A percentile compares a stretch with the other conserved stretches of the same genome.
phyloP scores from a whole-genome alignment of 2,888 invertebrate genomes.

The Isoperla grammatica region DNA sequence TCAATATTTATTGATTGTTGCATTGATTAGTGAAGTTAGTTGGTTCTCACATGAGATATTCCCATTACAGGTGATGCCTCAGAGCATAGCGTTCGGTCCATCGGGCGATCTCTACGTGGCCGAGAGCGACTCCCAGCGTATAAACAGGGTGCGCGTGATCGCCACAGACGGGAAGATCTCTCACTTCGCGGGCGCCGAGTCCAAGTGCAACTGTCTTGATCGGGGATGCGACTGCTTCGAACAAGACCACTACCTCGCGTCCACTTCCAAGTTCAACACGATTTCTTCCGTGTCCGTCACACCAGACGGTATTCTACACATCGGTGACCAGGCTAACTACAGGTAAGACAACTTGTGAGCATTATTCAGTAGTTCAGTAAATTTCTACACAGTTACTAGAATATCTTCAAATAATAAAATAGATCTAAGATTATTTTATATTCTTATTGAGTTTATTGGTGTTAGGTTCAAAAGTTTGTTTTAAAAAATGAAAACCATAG shows the following conservation, averaged over 20 bases:
- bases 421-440: too few relatives aligned
- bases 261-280: constrained; percentile 90
- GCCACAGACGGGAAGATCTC: constrained; percentile 91
- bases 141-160: constrained; percentile 85
- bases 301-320: constrained; percentile 89
- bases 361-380: too few relatives aligned
- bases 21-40: too few relatives aligned
- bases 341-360: constrained; percentile 32
- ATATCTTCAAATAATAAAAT: too few relatives aligned
- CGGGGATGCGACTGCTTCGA: constrained; percentile 89
- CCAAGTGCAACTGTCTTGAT: constrained; percentile 89
- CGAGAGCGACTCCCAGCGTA: constrained; percentile 91
- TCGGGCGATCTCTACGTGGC: constrained; percentile 90
- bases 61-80: constrained; percentile 63
- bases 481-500: too few relatives aligned
- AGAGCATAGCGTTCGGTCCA: constrained; percentile 89
- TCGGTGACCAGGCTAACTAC: constrained; percentile 92
- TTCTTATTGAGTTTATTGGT: too few relatives aligned
- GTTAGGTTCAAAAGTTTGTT: too few relatives aligned
- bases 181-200: constrained; percentile 91
- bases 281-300: constrained; percentile 90
- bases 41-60: neutral
- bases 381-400: neutral
- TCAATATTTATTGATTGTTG: too few relatives aligned
- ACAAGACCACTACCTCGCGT: constrained; percentile 84